phyloP scores from a whole-genome alignment of 1,140 invertebrate species.

The Notospermus geniculatus region DNA sequence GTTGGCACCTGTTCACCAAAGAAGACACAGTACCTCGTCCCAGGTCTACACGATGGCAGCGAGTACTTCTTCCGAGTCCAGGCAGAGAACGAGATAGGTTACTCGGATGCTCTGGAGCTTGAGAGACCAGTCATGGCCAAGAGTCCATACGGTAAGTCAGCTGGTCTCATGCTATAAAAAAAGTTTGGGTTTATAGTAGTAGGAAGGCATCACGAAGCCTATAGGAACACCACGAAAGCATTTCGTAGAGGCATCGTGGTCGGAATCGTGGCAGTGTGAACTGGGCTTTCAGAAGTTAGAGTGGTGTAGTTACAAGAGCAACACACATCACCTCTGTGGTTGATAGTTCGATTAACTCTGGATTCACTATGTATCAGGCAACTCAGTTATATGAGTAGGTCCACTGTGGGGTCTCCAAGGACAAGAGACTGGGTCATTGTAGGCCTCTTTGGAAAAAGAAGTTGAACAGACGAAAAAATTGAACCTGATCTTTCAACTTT shows the following conservation, averaged over 20 bases:
- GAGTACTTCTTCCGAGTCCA: conserved; percentile 90
- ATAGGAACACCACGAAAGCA: too few relatives aligned
- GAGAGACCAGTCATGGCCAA: conserved; percentile 41
- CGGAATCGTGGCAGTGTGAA: too few relatives aligned
- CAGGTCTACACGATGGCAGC: conserved; percentile 78
- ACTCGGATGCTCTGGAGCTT: conserved; percentile 44
- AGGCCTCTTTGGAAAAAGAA: too few relatives aligned
- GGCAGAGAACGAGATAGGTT: conserved; percentile 49
- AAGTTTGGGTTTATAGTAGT: neutral
- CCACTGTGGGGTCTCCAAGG: too few relatives aligned
- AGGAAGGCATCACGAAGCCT: neutral
- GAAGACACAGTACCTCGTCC: conserved; percentile 30
- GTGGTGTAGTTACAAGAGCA: too few relatives aligned
- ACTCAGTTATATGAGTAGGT: too few relatives aligned
- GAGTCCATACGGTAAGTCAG: conserved; percentile 45
- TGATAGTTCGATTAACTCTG: too few relatives aligned
- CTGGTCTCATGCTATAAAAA: neutral
- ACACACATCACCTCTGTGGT: too few relatives aligned
- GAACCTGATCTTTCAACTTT: conserved; percentile 47
- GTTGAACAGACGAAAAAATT: too few relatives aligned
- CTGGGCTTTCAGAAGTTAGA: conserved; percentile 15
- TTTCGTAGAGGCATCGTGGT: too few relatives aligned
- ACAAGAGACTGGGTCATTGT: too few relatives aligned
- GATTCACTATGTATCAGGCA: too few relatives aligned
- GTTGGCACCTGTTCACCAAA: conserved; percentile 30